Conservation (phyloP, 2,888 invertebrate species). For the Nemotelus nigrinus region DNA sequence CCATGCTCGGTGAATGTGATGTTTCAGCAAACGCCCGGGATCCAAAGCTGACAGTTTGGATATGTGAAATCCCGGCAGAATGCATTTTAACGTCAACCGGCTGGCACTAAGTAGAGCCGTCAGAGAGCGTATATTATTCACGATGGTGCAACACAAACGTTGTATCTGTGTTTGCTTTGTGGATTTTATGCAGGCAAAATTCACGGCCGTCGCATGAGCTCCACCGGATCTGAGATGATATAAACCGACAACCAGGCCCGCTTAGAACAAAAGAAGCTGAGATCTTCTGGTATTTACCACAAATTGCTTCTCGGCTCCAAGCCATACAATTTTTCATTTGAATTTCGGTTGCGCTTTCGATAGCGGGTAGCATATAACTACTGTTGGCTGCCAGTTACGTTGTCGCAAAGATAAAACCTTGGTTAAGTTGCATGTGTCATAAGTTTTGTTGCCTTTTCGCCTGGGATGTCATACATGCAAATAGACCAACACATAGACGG, state of each 20-base stretch:
- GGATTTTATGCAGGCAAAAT: neutral
- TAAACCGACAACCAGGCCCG: neutral
- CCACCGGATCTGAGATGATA: conserved; percentile 6
- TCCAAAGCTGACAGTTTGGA: conserved; percentile 32
- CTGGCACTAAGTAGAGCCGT: conserved; percentile 40
- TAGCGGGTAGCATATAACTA: neutral
- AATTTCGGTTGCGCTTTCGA: neutral
- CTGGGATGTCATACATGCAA: neutral
- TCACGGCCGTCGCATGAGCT: neutral
- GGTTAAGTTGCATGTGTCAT: conserved; percentile 34
- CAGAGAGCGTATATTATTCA: conserved; percentile 19
- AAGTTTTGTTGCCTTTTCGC: conserved; percentile 34
- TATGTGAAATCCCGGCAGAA: conserved; percentile 37
- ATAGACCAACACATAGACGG: neutral
- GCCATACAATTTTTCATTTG: neutral
- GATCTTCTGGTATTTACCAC: conserved; percentile 36
- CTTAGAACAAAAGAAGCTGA: neutral
- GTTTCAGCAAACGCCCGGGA: conserved; percentile 36
- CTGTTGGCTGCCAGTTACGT: neutral
- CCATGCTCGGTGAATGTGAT: conserved; percentile 33
- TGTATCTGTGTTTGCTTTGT: neutral
- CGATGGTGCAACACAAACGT: neutral
- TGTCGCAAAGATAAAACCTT: conserved; percentile 14
- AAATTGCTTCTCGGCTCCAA: conserved; percentile 16
- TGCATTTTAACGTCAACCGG: conserved; percentile 37